These are phyloP conservation scores for Drosophila antonietae DNA, from an alignment of 2,888 invertebrate species.

Conservation along the genomic window DNA sequence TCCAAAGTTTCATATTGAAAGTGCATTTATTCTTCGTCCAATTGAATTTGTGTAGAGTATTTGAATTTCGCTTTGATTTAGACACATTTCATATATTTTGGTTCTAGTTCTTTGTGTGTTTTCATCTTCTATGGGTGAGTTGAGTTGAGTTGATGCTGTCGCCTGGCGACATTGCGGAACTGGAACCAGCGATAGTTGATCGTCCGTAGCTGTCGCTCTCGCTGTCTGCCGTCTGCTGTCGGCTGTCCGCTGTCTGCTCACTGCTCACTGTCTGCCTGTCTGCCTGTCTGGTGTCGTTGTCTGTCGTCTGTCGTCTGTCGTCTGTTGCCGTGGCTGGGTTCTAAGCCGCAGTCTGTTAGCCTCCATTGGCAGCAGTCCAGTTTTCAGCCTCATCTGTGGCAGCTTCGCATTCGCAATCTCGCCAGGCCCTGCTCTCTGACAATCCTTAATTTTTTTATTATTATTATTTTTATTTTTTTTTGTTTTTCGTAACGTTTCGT, in stretches of 20 bases:
- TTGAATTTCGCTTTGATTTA: not conserved
- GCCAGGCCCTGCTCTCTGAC: slow-evolving; percentile 55
- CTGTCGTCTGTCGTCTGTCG: slow-evolving; percentile 23
- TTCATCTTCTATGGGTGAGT: slow-evolving; percentile 42
- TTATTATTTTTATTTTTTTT: slow-evolving; percentile 47
- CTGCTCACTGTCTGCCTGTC: too few relatives aligned
- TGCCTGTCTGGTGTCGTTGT: slow-evolving; percentile 1
- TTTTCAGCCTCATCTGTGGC: slow-evolving; percentile 50
- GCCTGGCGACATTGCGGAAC: slow-evolving; percentile 77
- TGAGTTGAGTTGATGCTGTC: slow-evolving; percentile 67
- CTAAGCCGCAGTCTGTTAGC: slow-evolving; percentile 43
- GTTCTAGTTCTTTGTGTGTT: slow-evolving; percentile 17
- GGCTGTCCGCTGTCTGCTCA: slow-evolving; percentile 5
- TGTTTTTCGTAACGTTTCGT: slow-evolving; percentile 13
- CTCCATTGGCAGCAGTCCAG: slow-evolving; percentile 59
- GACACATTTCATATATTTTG: slow-evolving; percentile 1
- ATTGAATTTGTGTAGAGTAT: slow-evolving; percentile 20
- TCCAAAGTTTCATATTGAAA: too few relatives aligned
- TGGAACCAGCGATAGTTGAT: slow-evolving; percentile 70
- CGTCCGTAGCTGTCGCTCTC: slow-evolving; percentile 39
- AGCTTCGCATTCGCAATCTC: slow-evolving; percentile 47
- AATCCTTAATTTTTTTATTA: slow-evolving; percentile 66
- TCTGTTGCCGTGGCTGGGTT: slow-evolving; percentile 37
- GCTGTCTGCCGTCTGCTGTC: slow-evolving; percentile 11
- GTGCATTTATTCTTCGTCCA: too few relatives aligned